Evolutionary conservation across 1,140 invertebrate species (phyloP).

Genomic region (Brevipalpus yothersi): DNA sequence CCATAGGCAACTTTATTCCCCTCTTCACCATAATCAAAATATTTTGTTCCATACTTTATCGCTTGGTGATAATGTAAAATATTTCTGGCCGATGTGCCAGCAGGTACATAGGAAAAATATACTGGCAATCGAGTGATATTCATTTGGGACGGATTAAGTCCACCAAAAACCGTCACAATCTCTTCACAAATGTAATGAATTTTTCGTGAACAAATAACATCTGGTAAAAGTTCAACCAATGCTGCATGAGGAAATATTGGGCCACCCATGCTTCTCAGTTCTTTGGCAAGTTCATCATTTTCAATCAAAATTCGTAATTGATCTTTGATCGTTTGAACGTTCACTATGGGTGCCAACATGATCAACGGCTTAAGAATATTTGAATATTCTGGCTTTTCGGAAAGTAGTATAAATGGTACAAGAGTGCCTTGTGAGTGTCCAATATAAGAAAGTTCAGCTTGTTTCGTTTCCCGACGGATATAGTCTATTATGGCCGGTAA

Average conservation of each 20-base stretch:
- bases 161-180: neutral
- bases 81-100: conserved; percentile 51
- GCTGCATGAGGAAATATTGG: neutral
- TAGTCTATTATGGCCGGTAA: conserved; percentile 24
- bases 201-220: neutral
- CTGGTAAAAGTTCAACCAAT: neutral
- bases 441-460: conserved; percentile 15
- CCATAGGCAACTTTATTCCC: conserved; percentile 3
- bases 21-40: conserved; percentile 3
- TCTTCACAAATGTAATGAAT: neutral
- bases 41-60: neutral
- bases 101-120: conserved; percentile 50
- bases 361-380: conserved; percentile 4
- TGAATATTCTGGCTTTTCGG: conserved; percentile 16
- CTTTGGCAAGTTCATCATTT: neutral
- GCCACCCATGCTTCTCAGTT: neutral
- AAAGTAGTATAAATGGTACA: conserved; percentile 28
- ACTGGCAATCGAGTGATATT: conserved; percentile 39
- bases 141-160: neutral
- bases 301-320: neutral
- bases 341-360: conserved; percentile 1
- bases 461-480: conserved; percentile 25
- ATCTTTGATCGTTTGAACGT: neutral
- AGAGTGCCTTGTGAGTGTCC: conserved; percentile 45
- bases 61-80: conserved; percentile 31